Evolutionary conservation across 2,888 invertebrate genomes (phyloP).

Genomic region (Hirtodrosophila histrioides): DNA sequence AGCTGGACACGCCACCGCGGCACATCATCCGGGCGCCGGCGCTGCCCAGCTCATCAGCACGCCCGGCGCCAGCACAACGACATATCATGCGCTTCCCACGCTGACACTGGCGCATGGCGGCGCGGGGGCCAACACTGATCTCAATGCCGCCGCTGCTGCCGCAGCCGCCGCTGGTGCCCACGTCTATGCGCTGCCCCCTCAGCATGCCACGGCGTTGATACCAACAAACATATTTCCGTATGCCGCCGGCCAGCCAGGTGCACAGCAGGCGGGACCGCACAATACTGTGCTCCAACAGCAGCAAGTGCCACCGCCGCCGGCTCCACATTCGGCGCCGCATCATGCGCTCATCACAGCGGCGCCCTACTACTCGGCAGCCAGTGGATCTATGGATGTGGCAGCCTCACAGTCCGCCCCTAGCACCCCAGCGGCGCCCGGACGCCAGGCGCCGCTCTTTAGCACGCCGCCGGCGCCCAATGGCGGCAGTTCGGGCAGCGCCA

Average conservation of each 20-base stretch:
- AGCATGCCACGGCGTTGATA: constrained; percentile 82
- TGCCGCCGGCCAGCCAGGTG: constrained; percentile 70
- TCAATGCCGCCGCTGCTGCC: constrained; percentile 68
- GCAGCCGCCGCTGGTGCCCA: constrained; percentile 74
- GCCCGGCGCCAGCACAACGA: constrained; percentile 73
- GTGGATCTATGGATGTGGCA: constrained; percentile 50
- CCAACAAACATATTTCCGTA: constrained; percentile 84
- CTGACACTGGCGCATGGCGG: constrained; percentile 76
- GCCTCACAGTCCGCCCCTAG: constrained; percentile 84
- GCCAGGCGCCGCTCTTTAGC: constrained; percentile 83
- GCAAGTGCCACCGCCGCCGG: constrained; percentile 64
- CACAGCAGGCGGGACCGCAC: constrained; percentile 65
- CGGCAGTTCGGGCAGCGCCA: constrained; percentile 31
- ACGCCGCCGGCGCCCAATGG: constrained; percentile 82
- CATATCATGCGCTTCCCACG: constrained; percentile 82
- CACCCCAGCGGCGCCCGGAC: constrained; percentile 79
- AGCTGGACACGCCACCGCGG: constrained; percentile 29
- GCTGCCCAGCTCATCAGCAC: constrained; percentile 59
- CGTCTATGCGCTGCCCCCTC: constrained; percentile 83
- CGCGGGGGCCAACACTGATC: constrained; percentile 71
- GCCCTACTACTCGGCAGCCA: constrained; percentile 78
- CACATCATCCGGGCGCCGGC: constrained; percentile 64
- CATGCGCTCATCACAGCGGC: constrained; percentile 82
- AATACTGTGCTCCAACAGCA: constrained; percentile 53
- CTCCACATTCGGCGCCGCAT: constrained; percentile 72